Conservation (phyloP, 2,888 invertebrate species). For the Crematogaster levior region DNA sequence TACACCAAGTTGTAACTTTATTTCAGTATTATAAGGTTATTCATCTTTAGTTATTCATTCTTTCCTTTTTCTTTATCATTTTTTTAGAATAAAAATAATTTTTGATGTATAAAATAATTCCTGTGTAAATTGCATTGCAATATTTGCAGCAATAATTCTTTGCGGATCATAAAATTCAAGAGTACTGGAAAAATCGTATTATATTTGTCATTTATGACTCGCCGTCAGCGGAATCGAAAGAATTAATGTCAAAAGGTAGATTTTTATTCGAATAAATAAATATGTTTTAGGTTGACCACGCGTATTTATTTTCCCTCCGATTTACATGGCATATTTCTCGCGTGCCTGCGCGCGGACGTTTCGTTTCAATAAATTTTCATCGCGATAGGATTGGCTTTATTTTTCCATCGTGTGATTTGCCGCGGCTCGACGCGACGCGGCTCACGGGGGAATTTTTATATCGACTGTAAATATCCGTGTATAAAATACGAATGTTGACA, state of each 20-base stretch:
- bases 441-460: conserved; percentile 55
- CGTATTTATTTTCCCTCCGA: conserved; percentile 67
- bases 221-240: conserved; percentile 52
- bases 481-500: conserved; percentile 57
- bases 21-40: not conserved
- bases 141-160: conserved; percentile 33
- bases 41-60: not conserved
- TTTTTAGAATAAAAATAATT: conserved; percentile 28
- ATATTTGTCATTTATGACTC: conserved; percentile 53
- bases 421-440: conserved; percentile 42
- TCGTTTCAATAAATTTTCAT: conserved; percentile 78
- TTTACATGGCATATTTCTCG: conserved; percentile 69
- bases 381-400: conserved; percentile 71
- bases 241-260: conserved; percentile 55
- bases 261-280: conserved; percentile 55
- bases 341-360: conserved; percentile 66
- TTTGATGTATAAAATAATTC: conserved; percentile 27
- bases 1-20: conserved; percentile 2
- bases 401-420: conserved; percentile 60
- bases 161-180: conserved; percentile 43
- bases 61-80: not conserved
- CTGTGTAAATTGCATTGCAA: conserved; percentile 13
- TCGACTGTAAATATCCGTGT: conserved; percentile 56
- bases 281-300: conserved; percentile 53
- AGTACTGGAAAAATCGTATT: conserved; percentile 53